Percentiles rank a stretch among this genome's conserved stretches.
Conservation (phyloP, 2,113 vertebrate genomes). For the Myotis lucifugus region DNA sequence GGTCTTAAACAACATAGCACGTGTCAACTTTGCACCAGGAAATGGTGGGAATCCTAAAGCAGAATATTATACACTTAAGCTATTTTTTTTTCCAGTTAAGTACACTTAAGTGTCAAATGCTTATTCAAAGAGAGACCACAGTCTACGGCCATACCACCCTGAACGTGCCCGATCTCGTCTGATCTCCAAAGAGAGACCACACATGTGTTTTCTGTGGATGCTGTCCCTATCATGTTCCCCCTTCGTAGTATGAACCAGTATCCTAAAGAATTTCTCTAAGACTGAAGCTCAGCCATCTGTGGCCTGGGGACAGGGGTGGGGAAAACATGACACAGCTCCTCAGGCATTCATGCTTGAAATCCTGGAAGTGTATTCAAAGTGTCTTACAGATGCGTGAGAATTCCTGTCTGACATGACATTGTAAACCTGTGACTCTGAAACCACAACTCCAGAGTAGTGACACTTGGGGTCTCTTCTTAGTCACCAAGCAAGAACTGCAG, state of each 20-base stretch:
- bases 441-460: neutral
- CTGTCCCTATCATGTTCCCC: neutral
- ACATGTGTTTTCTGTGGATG: neutral
- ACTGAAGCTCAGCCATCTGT: slow-evolving; percentile 28
- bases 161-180: no score
- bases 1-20: slow-evolving; percentile 10
- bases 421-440: slow-evolving; percentile 27
- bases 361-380: slow-evolving; percentile 31
- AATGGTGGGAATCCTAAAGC: slow-evolving; percentile 42
- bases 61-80: slow-evolving; percentile 49
- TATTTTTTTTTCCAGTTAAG: slow-evolving; percentile 57
- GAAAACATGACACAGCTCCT: slow-evolving; percentile 52
- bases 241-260: neutral
- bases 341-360: slow-evolving; percentile 38
- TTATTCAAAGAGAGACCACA: slow-evolving; percentile 24
- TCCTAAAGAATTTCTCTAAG: neutral
- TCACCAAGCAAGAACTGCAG: neutral
- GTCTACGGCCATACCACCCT: no score
- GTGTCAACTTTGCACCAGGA: neutral
- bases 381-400: slow-evolving; percentile 15
- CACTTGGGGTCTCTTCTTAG: neutral
- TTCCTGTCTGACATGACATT: slow-evolving; percentile 41
- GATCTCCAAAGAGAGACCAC: neutral
- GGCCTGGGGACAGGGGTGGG: neutral
- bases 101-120: slow-evolving; percentile 52